Evolutionary conservation across 2,797 vertebrate genomes (phyloP).

Genomic region (Spondyliosoma cantharus): DNA sequence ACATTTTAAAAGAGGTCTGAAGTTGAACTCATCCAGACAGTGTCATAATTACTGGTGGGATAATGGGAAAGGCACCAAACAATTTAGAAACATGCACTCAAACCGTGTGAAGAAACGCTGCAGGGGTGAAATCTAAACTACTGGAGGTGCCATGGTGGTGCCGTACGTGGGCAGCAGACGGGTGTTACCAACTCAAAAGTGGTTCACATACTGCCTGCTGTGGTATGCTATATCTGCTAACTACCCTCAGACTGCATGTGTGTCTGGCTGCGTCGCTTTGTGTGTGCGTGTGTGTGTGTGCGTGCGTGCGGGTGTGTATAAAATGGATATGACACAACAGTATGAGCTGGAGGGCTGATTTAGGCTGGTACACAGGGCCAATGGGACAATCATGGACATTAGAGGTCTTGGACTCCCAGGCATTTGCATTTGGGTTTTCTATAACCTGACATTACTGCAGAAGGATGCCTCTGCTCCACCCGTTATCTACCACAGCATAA

Average conservation of each 20-base stretch:
- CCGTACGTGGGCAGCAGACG: conserved; percentile 26
- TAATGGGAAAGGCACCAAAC: not conserved
- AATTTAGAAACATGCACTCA: conserved; percentile 4
- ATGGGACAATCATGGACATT: conserved; percentile 76
- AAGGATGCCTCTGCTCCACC: conserved; percentile 80
- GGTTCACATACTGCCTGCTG: conserved; percentile 43
- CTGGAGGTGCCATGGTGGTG: conserved; percentile 34
- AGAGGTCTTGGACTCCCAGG: conserved; percentile 73
- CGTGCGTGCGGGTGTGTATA: conserved; percentile 32
- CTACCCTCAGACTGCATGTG: conserved; percentile 40
- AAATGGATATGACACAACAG: conserved; percentile 64
- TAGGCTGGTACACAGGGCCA: conserved; percentile 69
- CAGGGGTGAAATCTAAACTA: conserved; percentile 29
- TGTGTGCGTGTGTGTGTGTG: not conserved
- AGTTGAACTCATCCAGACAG: not conserved
- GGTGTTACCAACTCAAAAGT: conserved; percentile 35
- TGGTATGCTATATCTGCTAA: conserved; percentile 61
- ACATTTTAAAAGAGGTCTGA: conserved; percentile 1
- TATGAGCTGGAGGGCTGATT: conserved; percentile 66
- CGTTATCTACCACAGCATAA: conserved; percentile 78
- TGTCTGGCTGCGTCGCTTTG: conserved; percentile 26
- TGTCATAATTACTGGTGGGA: not conserved
- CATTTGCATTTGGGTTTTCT: conserved; percentile 79
- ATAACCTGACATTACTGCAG: conserved; percentile 79
- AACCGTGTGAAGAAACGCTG: conserved; percentile 10